phyloP scores from a whole-genome alignment of 2,888 invertebrate species.

The Noctua janthe region DNA sequence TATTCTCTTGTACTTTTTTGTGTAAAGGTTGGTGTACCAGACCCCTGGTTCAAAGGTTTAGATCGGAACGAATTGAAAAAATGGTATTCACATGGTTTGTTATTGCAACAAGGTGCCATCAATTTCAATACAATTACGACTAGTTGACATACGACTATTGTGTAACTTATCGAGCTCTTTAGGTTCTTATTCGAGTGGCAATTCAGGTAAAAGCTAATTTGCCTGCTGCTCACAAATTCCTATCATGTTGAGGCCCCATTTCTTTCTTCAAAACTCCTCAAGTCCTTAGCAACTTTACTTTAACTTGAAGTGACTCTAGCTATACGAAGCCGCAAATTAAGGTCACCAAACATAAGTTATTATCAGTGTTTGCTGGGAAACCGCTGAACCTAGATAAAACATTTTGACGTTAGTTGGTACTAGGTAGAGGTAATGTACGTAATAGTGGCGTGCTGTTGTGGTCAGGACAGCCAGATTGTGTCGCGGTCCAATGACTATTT shows the following conservation, averaged over 20 bases:
- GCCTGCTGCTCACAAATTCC: not conserved
- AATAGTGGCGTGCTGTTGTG: conserved; percentile 37
- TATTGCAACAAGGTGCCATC: not conserved
- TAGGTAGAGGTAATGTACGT: conserved; percentile 19
- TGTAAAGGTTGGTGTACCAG: not conserved
- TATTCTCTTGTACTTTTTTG: conserved; percentile 1
- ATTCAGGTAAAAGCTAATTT: not conserved
- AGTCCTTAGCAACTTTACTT: conserved; percentile 17
- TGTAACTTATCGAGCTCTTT: not conserved
- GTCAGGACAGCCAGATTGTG: conserved; percentile 36
- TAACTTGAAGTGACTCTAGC: conserved; percentile 11
- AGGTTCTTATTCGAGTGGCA: not conserved
- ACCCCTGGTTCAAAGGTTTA: not conserved
- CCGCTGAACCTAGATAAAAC: conserved; percentile 58
- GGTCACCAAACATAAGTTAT: conserved; percentile 56
- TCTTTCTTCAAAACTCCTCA: conserved; percentile 4
- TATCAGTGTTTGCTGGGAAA: conserved; percentile 56
- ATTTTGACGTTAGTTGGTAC: conserved; percentile 36
- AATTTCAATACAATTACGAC: conserved; percentile 5
- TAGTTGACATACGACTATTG: not conserved
- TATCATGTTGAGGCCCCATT: conserved; percentile 1
- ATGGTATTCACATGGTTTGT: not conserved
- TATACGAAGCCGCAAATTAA: conserved; percentile 58
- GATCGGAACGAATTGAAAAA: not conserved
- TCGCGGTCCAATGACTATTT: conserved; percentile 29